phyloP scores from a whole-genome alignment of 2,113 vertebrate genomes.

The Tetraodon nigroviridis region DNA sequence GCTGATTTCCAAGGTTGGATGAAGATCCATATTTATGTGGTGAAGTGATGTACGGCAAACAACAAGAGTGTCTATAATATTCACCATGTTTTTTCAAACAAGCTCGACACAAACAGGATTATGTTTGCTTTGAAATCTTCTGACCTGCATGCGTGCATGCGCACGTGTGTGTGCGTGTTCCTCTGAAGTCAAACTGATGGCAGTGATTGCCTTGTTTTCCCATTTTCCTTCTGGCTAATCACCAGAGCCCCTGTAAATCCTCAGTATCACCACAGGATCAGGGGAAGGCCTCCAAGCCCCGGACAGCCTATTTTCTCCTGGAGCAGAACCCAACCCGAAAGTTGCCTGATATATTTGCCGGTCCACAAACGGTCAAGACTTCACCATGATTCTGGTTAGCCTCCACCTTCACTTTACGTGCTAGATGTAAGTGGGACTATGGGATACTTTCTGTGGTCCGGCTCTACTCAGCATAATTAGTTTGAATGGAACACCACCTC shows the following conservation, averaged over 20 bases:
- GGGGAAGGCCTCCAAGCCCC: slow-evolving; percentile 60
- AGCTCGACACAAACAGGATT: background rate
- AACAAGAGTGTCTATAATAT: background rate
- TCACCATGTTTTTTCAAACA: too few species aligned
- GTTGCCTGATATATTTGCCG: slow-evolving; percentile 60
- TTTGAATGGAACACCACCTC: slow-evolving; percentile 61
- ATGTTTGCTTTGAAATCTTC: slow-evolving; percentile 2
- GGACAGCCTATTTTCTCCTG: slow-evolving; percentile 65
- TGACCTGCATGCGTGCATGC: slow-evolving; percentile 13
- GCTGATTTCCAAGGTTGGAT: slow-evolving; percentile 60
- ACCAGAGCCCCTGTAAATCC: slow-evolving; percentile 71
- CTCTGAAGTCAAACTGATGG: slow-evolving; percentile 57
- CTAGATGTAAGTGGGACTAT: slow-evolving; percentile 15
- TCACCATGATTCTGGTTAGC: background rate
- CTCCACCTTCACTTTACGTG: background rate
- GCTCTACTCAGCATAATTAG: slow-evolving; percentile 68
- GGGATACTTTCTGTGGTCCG: slow-evolving; percentile 46
- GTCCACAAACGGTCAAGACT: slow-evolving; percentile 55
- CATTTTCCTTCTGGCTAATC: slow-evolving; percentile 72
- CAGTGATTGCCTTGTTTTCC: slow-evolving; percentile 67
- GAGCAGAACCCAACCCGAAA: slow-evolving; percentile 61
- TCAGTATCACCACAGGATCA: slow-evolving; percentile 69
- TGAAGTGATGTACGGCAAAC: slow-evolving; percentile 55
- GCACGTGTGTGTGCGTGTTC: slow-evolving; percentile 46
- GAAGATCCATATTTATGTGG: slow-evolving; percentile 62